Percentiles rank a stretch among this genome's conserved stretches.
These are phyloP conservation scores for Apotomis betuletana DNA, from an alignment of 2,888 invertebrate genomes.

Conservation along the genomic window DNA sequence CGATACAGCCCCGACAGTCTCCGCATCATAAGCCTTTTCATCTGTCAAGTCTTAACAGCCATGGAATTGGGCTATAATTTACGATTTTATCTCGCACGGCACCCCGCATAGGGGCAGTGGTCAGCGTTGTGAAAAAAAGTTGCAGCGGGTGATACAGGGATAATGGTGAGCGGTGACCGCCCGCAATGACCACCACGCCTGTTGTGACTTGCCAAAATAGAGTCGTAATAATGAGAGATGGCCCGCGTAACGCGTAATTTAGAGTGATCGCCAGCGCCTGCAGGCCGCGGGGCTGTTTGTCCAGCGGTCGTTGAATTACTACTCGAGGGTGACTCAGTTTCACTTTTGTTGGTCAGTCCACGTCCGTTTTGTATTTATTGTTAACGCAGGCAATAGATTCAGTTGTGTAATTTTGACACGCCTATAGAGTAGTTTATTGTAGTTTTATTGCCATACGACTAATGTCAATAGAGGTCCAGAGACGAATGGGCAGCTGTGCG, in stretches of 20 bases:
- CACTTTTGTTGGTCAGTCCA: constrained; percentile 77
- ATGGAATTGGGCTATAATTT: constrained; percentile 83
- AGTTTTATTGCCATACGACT: constrained; percentile 56
- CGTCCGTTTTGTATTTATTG: constrained; percentile 67
- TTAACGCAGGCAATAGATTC: constrained; percentile 62
- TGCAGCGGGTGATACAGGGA: constrained; percentile 65
- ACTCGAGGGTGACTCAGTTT: constrained; percentile 70
- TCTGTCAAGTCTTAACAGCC: constrained; percentile 81
- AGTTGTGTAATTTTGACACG: constrained; percentile 50
- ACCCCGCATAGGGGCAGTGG: constrained; percentile 80
- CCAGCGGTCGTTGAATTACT: constrained; percentile 62
- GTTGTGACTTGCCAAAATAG: constrained; percentile 82
- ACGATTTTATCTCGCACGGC: constrained; percentile 79
- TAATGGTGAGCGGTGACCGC: constrained; percentile 71
- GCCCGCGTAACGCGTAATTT: constrained; percentile 76
- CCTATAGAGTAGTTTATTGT: constrained; percentile 51
- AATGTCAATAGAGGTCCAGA: constrained; percentile 48
- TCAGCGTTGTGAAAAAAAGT: constrained; percentile 74
- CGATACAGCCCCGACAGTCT: constrained; percentile 72
- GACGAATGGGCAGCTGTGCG: constrained; percentile 52
- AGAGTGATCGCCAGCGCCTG: constrained; percentile 67
- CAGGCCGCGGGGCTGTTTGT: constrained; percentile 61
- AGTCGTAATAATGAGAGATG: constrained; percentile 81
- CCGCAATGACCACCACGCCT: constrained; percentile 64
- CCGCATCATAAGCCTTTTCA: constrained; percentile 79